phyloP scores from a whole-genome alignment of 1,140 invertebrate genomes.

The Drosophila bipectinata region DNA sequence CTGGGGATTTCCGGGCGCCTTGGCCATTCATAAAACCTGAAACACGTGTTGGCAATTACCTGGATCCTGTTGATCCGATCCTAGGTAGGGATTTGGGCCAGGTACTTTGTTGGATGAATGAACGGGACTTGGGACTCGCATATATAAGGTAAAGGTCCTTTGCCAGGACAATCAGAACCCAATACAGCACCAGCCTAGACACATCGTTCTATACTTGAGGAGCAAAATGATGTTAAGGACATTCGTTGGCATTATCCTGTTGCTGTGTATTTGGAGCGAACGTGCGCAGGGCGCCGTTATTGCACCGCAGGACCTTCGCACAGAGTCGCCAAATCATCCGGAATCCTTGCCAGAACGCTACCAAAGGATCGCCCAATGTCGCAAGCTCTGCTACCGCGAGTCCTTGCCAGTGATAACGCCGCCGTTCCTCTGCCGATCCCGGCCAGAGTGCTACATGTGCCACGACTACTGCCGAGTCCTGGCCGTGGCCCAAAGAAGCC shows the following conservation, averaged over 20 bases:
- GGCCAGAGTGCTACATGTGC: constrained; percentile 75
- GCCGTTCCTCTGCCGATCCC: constrained; percentile 39
- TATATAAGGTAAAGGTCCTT: constrained; percentile 43
- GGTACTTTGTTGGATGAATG: constrained; percentile 49
- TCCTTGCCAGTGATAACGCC: constrained; percentile 13
- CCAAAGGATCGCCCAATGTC: constrained; percentile 49
- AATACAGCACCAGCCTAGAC: neutral
- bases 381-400: constrained; percentile 61
- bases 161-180: constrained; percentile 43
- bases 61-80: neutral
- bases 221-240: neutral
- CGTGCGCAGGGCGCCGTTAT: neutral
- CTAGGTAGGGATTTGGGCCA: constrained; percentile 18
- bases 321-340: constrained; percentile 23
- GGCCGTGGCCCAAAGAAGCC: constrained; percentile 42
- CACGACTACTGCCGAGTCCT: constrained; percentile 74
- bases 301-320: constrained; percentile 28
- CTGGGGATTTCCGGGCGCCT: constrained; percentile 61
- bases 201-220: neutral
- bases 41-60: constrained; percentile 74
- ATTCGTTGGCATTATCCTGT: neutral
- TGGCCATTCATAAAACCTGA: constrained; percentile 59
- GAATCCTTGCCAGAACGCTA: neutral
- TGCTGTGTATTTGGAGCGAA: neutral
- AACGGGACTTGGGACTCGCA: constrained; percentile 2